Evolutionary conservation across 23 tunicate species (phyloP).

Genomic region (Ciona savignyi): DNA sequence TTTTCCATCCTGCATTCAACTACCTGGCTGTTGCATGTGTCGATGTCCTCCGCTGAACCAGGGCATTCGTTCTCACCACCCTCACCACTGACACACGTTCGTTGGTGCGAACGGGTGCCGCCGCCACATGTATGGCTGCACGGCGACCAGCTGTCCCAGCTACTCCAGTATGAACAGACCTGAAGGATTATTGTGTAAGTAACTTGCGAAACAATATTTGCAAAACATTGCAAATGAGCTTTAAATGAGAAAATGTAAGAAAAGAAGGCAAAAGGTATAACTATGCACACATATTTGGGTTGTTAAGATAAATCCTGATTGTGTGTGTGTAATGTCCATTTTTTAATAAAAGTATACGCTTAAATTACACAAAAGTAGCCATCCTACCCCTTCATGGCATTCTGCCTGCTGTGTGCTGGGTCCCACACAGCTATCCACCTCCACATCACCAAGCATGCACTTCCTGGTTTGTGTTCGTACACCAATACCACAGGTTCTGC

Average conservation of each 20-base stretch:
- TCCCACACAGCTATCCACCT: conserved; percentile 41
- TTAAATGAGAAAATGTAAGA: too few species aligned
- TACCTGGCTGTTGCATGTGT: conserved; percentile 45
- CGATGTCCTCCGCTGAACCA: conserved; percentile 22
- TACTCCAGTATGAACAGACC: conserved; percentile 64
- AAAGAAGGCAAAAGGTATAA: too few species aligned
- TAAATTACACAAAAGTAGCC: too few species aligned
- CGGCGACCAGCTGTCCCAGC: conserved; percentile 40
- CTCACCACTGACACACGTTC: conserved; percentile 44
- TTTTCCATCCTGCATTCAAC: too few species aligned
- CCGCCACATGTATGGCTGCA: conserved; percentile 73
- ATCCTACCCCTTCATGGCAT: conserved; percentile 39
- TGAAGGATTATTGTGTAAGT: too few species aligned
- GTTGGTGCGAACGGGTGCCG: conserved; percentile 16
- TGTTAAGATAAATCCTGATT: too few species aligned
- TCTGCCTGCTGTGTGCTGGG: conserved; percentile 14
- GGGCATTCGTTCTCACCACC: conserved; percentile 32
- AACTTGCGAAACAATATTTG: too few species aligned
- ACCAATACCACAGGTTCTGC: conserved; percentile 52
- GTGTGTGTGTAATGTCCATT: too few species aligned
- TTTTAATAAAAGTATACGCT: too few species aligned
- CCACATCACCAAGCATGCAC: conserved; percentile 33
- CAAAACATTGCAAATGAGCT: too few species aligned
- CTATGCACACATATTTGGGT: too few species aligned
- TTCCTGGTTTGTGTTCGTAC: conserved; percentile 19